A percentile compares a stretch with the other conserved stretches of the same genome.
Conservation (phyloP, 2,797 vertebrate genomes). For the Nyctibius grandis region DNA sequence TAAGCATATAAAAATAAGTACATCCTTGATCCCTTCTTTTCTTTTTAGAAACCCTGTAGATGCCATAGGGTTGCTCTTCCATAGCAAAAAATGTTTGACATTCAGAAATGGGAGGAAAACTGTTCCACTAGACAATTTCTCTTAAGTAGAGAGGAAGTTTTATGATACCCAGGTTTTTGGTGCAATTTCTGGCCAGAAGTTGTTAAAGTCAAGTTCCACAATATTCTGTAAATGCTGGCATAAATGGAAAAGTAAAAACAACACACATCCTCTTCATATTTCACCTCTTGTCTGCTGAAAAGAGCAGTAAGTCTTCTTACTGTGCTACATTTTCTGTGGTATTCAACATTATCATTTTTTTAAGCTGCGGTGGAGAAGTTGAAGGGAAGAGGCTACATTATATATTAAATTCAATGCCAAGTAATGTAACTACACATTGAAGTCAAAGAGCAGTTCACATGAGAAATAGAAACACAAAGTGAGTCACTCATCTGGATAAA, state of each 20-base stretch:
- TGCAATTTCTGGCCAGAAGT: neutral
- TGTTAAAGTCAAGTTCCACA: neutral
- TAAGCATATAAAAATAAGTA: neutral
- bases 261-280: neutral
- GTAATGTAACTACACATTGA: conserved; percentile 53
- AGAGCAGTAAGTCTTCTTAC: neutral
- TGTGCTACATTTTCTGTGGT: conserved; percentile 17
- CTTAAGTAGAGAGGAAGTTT: neutral
- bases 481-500: conserved; percentile 61
- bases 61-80: neutral
- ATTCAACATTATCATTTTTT: conserved; percentile 41
- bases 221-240: neutral
- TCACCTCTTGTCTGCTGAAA: conserved; percentile 8
- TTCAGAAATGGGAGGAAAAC: neutral
- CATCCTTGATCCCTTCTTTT: neutral
- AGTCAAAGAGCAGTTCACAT: conserved; percentile 59
- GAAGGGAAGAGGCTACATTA: conserved; percentile 28
- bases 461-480: conserved; percentile 62
- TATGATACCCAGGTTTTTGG: neutral
- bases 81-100: neutral
- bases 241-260: conserved; percentile 12
- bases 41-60: neutral
- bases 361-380: conserved; percentile 26
- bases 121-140: neutral
- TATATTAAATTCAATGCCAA: conserved; percentile 48